These are phyloP conservation scores for Spea hammondii DNA, from an alignment of 2,797 vertebrate species.

Conservation along the genomic window DNA sequence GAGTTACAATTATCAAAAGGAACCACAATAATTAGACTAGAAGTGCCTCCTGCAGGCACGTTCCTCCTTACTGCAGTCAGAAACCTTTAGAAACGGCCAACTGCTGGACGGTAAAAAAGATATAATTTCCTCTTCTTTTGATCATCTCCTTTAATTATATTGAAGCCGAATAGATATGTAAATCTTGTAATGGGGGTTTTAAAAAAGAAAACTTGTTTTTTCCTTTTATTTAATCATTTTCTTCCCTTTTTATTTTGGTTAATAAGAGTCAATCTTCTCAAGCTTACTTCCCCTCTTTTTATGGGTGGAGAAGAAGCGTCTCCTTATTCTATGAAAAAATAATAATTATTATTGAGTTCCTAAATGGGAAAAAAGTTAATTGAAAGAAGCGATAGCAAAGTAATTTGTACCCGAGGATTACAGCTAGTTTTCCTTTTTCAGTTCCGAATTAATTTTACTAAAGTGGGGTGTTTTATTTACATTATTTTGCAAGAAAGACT, in stretches of 20 bases:
- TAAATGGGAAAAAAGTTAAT: constrained; percentile 21
- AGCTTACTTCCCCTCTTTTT: constrained; percentile 35
- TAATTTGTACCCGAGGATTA: neutral
- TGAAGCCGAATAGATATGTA: constrained; percentile 55
- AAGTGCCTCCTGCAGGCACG: constrained; percentile 28
- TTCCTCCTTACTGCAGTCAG: neutral
- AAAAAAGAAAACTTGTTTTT: constrained; percentile 57
- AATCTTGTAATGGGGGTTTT: constrained; percentile 54
- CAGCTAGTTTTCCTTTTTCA: neutral
- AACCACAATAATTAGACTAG: constrained; percentile 53
- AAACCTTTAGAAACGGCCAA: constrained; percentile 19
- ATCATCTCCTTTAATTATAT: constrained; percentile 53
- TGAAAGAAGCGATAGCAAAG: neutral
- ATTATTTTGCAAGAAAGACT: no score
- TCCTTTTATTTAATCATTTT: constrained; percentile 43
- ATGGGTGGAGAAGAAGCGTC: neutral
- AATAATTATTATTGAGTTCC: neutral
- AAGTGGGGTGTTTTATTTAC: no score
- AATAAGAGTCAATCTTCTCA: constrained; percentile 37
- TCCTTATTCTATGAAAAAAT: constrained; percentile 5
- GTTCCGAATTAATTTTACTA: no score
- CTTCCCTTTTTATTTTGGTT: constrained; percentile 41
- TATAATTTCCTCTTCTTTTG: constrained; percentile 50
- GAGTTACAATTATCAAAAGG: constrained; percentile 46
- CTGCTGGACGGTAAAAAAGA: constrained; percentile 20